phyloP scores from a whole-genome alignment of 2,888 invertebrate species.

The Lutraria lutraria region DNA sequence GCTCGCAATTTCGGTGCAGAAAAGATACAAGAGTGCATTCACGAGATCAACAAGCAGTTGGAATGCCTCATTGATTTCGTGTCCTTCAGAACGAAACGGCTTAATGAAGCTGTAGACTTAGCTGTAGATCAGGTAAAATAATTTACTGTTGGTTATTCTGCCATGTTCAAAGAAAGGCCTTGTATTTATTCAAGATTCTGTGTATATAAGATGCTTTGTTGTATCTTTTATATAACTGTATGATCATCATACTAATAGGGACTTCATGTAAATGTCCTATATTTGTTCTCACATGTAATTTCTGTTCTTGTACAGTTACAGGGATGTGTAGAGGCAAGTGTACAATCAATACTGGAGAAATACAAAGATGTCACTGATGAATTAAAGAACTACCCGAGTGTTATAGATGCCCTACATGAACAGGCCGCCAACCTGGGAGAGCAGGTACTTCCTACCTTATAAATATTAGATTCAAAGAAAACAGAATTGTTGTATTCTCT shows the following conservation, averaged over 20 bases:
- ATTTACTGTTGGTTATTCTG: not conserved
- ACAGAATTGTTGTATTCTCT: too few species aligned
- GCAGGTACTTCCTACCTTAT: conserved; percentile 91
- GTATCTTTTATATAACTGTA: too few species aligned
- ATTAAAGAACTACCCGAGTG: conserved; percentile 96
- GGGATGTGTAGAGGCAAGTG: conserved; percentile 98
- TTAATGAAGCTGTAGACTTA: conserved; percentile 99
- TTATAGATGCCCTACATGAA: conserved; percentile 96
- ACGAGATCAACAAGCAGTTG: conserved; percentile 98
- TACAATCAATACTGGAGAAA: conserved; percentile 98
- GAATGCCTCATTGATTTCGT: conserved; percentile 96
- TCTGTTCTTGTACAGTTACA: conserved; percentile 78
- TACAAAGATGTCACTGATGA: conserved; percentile 99
- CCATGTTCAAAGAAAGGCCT: too few species aligned
- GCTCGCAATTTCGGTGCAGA: conserved; percentile 98
- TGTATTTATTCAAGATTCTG: too few species aligned
- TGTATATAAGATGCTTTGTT: too few species aligned
- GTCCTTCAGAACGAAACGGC: conserved; percentile 93
- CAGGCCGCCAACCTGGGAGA: conserved; percentile 94
- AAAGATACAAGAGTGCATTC: conserved; percentile 96
- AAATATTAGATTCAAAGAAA: conserved; percentile 87
- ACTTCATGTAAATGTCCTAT: too few species aligned
- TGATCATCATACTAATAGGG: too few species aligned
- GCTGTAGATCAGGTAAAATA: conserved; percentile 92
- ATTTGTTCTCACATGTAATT: too few species aligned